Evolutionary conservation across 2,113 vertebrate species (phyloP), one percentile per base, ranked within the genome.

Genomic region (Gyps fulvus): DNA sequence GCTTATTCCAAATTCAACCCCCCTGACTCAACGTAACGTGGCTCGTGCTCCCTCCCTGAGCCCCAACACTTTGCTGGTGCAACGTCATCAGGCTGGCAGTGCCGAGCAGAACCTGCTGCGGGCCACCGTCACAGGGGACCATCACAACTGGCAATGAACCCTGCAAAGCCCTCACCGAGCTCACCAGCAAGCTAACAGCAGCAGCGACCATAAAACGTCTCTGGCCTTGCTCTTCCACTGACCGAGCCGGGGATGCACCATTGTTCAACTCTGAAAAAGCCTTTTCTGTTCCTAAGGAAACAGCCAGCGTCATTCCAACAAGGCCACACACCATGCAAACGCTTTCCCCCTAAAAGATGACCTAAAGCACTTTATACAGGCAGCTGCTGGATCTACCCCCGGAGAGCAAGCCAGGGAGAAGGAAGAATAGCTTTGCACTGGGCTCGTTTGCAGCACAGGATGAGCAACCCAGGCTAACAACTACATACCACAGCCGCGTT

Each of bases 211-310:
- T 15, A 14, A 50, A 84, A 54, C 69, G 27, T 57, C 59, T 13
- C 87, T 62, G 16, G 79, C 70, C 76, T 74, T 5, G 31, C 69
- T 40, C 16, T 49, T 27, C 23, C 22, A 2, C 84, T 4, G 73
- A 70, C 86, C 2, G 5, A n/a, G 91, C 72, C 2, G 1, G 65
- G 16, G 7, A 43, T 3, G 0, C 31, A 17, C 43, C 58, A 58
- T 50, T 85, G 74, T 57, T 90, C 66, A 9, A 10, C 17, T 19
- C 83, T 26, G 32, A 82, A 86, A 89, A 76, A 54, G 59, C 26
- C 38, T 83, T 40, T 83, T 66, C 86, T 34, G 94, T 92, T 97
- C 88, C 94, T 67, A 89, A 61, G 86, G 86, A 87, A 94, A 95
- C 88, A 21, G 90, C 42, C 42, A 0, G 38, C 0, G 0, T 3